Evolutionary conservation across 2,888 invertebrate genomes (phyloP).

Genomic region (Carpatolechia fugitivella): DNA sequence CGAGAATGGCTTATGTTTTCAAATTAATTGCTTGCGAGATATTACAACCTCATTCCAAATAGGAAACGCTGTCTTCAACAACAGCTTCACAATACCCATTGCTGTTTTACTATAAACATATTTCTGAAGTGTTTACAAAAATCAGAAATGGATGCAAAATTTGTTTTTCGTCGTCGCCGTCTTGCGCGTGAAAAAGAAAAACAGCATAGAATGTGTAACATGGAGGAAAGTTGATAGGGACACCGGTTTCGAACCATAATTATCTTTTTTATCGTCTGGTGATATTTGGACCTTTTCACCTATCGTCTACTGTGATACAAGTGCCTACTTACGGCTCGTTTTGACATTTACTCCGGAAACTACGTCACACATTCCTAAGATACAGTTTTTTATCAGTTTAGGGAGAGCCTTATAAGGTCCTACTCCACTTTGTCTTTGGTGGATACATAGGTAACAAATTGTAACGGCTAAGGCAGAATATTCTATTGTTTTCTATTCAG

Average conservation of each 20-base stretch:
- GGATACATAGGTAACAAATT: too few relatives aligned
- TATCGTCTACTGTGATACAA: neutral
- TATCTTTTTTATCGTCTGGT: neutral
- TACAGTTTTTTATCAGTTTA: neutral
- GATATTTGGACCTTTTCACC: slow-evolving; percentile 1
- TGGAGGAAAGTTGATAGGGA: neutral
- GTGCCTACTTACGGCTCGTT: neutral
- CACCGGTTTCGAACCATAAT: slow-evolving; percentile 1
- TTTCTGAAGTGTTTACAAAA: neutral
- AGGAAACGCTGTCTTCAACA: neutral
- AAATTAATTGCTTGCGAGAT: slow-evolving; percentile 9
- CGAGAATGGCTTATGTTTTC: slow-evolving; percentile 2
- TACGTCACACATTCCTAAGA: neutral
- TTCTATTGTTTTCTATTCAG: too few relatives aligned
- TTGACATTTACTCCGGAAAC: neutral
- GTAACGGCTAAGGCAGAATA: too few relatives aligned
- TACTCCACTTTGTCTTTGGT: too few relatives aligned
- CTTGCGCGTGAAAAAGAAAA: neutral
- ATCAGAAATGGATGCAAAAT: neutral
- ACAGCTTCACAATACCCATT: neutral
- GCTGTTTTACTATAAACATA: neutral
- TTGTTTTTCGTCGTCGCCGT: neutral
- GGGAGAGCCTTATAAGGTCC: neutral
- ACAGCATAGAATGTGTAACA: slow-evolving; percentile 5
- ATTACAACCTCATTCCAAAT: neutral